Percentiles rank a stretch among this genome's conserved stretches.
Evolutionary conservation across 2,888 invertebrate species (phyloP).

Genomic region (Oligia latruncula): DNA sequence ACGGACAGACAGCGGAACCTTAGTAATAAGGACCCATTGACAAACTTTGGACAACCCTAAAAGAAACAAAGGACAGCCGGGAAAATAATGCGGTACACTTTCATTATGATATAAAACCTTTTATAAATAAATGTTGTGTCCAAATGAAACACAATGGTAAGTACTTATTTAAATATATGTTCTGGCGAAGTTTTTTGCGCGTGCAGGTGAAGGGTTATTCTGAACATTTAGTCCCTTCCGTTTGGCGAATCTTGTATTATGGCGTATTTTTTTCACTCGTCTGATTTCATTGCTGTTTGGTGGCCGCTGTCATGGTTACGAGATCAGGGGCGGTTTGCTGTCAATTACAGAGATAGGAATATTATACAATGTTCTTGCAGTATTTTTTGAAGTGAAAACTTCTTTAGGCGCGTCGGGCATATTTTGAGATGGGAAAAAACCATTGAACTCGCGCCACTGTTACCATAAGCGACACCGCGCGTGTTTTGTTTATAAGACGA

Average conservation of each 20-base stretch:
- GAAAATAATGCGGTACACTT: constrained; percentile 55
- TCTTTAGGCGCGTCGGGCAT: too few species aligned
- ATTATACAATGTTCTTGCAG: background rate
- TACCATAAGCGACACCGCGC: too few species aligned
- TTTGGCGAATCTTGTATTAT: constrained; percentile 53
- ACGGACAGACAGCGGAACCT: background rate
- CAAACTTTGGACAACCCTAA: background rate
- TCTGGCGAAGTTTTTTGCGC: constrained; percentile 57
- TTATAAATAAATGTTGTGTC: constrained; percentile 62
- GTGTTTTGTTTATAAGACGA: too few species aligned
- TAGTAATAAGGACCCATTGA: background rate
- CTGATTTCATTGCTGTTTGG: constrained; percentile 43
- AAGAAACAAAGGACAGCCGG: constrained; percentile 45
- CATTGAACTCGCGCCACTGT: too few species aligned
- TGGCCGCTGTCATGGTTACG: background rate
- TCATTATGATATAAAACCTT: constrained; percentile 62
- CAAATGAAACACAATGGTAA: constrained; percentile 66
- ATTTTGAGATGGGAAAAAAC: too few species aligned
- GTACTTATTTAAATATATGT: constrained; percentile 68
- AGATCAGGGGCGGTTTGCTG: constrained; percentile 17
- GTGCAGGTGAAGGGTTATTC: constrained; percentile 63
- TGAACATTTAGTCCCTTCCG: constrained; percentile 72
- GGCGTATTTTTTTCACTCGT: constrained; percentile 36
- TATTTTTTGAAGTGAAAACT: background rate
- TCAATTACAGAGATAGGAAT: constrained; percentile 31